Percentiles rank a stretch among this genome's conserved stretches.
These are phyloP conservation scores for Aurelia coerulea DNA, from an alignment of 30 jellyfish, hydroid and myxozoan genomes.

Conservation along the genomic window DNA sequence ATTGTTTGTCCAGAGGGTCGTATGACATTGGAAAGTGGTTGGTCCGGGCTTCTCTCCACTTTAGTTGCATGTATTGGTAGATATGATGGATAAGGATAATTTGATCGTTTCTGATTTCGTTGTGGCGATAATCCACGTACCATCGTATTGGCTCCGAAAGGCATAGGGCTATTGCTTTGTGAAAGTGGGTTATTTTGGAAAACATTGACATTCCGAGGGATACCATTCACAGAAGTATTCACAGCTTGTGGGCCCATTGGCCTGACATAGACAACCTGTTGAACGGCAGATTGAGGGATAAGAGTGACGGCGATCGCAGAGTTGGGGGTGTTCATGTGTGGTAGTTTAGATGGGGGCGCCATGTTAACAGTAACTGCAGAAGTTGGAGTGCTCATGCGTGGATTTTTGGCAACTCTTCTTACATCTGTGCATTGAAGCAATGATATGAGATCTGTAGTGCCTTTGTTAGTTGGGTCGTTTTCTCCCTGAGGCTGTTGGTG, in stretches of 20 bases:
- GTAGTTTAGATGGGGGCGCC: no score
- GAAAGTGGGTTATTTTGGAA: no score
- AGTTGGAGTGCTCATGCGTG: not conserved
- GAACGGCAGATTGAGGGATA: not conserved
- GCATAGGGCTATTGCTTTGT: no score
- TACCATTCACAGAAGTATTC: not conserved
- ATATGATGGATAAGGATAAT: not conserved
- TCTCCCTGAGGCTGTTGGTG: not conserved
- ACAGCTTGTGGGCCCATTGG: constrained; percentile 25
- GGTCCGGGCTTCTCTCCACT: not conserved
- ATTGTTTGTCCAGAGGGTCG: constrained; percentile 23
- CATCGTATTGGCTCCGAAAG: no score
- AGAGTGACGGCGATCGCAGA: no score
- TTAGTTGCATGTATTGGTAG: not conserved
- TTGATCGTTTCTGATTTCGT: not conserved
- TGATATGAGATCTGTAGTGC: constrained; percentile 15
- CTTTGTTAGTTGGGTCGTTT: not conserved
- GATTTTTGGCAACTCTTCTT: not conserved
- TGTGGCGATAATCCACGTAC: constrained; percentile 47
- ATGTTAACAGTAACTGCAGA: not conserved
- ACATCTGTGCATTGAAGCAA: constrained; percentile 29
- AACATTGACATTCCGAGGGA: no score
- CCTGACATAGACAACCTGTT: constrained; percentile 10
- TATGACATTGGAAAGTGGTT: not conserved
- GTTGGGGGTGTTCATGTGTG: no score